A percentile compares a stretch with the other conserved stretches of the same genome.
These are phyloP conservation scores for Clunio marinus DNA, from an alignment of 2,888 invertebrate species.

Conservation along the genomic window DNA sequence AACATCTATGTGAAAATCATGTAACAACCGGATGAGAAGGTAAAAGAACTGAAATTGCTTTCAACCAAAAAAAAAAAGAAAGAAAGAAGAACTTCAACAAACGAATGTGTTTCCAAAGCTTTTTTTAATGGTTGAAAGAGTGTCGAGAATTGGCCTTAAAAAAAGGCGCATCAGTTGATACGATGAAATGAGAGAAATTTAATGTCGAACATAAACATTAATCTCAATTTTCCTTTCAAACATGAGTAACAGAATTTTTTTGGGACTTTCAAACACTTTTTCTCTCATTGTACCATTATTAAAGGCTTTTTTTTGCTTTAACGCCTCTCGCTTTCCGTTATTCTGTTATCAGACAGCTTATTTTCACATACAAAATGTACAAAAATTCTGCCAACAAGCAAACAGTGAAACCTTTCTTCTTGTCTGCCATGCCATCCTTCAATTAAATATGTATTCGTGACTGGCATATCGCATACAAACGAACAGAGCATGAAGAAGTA, in stretches of 20 bases:
- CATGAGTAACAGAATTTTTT: conserved; percentile 2
- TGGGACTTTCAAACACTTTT: conserved; percentile 3
- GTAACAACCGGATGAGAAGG: no score
- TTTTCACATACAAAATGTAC: conserved; percentile 10
- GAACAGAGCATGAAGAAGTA: not conserved
- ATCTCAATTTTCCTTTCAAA: conserved; percentile 19
- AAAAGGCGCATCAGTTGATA: conserved; percentile 20
- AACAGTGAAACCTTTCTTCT: not conserved
- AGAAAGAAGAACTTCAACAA: no score
- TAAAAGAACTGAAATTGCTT: no score
- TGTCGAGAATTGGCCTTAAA: conserved; percentile 18
- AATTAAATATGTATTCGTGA: conserved; percentile 35
- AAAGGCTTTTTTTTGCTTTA: not conserved
- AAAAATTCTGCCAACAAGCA: not conserved
- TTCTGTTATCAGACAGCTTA: conserved; percentile 21
- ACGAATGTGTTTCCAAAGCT: no score
- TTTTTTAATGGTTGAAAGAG: no score
- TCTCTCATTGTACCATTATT: not conserved
- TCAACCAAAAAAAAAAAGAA: no score
- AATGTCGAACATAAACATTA: conserved; percentile 18
- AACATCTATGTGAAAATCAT: no score
- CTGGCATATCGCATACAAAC: conserved; percentile 11
- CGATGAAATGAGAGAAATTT: not conserved
- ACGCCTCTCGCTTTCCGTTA: not conserved
- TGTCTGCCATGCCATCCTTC: conserved; percentile 14